Evolutionary conservation across 2,888 invertebrate genomes (phyloP), one percentile per base, ranked within the genome.

Genomic region (Brenthis daphne): DNA sequence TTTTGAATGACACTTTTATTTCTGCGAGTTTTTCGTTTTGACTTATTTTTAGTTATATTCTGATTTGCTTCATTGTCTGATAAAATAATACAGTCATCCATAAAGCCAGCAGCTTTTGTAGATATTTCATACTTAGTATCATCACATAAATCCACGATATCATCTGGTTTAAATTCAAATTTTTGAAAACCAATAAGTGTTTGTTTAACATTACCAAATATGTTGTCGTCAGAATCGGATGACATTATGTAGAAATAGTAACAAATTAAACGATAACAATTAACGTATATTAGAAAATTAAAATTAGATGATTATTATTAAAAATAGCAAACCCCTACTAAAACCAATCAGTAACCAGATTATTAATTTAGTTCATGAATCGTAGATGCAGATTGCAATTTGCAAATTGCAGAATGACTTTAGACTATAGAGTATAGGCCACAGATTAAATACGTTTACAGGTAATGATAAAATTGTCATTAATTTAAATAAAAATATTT

Each of bases 91-190:
- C 29, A 24, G 3, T 33, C 8, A 8, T 20, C 29, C 29, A 29
- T 29, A 29, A 58, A 47, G 3, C 24, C 24, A 14, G 20, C 47
- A 24, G 24, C 5, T 24, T 58, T 14, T 58, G 20, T 20, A 24
- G 14, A 14, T 48, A 8, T 24, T 47, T 58, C 47, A 12, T 20
- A 6, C 20, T 48, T 47, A 24, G 16, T 29, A 29, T 29, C 29
- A 29, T 29, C 29, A 29, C 29, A 29, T 29, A 29, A 29, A 29
- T 29, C 29, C 29, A 29, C 29, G 29, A 29, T 20, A 24, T 12
- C n/a, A n/a, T 56, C 33, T 33, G 58, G 58, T 48, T 20, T 43
- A 58, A 58, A 58, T 14, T 58, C 3, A 58, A 58, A 58, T 8
- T 43, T 47, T 24, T 5, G 24, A 3, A 47, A 58, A 14, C 47